These are phyloP conservation scores for Peromyscus polionotus DNA, from an alignment of 2,113 vertebrate genomes.

Conservation along the genomic window DNA sequence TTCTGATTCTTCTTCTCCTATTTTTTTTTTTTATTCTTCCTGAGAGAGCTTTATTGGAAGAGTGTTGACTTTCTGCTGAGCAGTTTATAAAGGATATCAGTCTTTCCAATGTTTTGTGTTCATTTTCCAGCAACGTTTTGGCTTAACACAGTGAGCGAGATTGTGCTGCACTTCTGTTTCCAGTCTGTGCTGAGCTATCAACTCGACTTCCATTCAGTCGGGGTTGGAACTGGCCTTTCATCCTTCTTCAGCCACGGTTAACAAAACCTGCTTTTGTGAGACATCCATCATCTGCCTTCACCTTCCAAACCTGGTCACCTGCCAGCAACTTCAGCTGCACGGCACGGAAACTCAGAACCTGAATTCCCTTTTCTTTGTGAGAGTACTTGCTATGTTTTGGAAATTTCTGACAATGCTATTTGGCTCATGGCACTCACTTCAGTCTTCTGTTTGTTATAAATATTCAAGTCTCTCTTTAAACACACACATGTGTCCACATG, in stretches of 20 bases:
- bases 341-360: neutral
- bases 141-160: neutral
- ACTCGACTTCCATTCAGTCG: neutral
- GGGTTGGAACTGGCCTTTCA: conserved; percentile 46
- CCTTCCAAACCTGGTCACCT: conserved; percentile 50
- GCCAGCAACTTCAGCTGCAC: conserved; percentile 48
- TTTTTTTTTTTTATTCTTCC: neutral
- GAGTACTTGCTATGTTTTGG: neutral
- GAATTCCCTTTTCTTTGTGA: conserved; percentile 49
- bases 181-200: neutral
- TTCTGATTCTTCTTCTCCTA: neutral
- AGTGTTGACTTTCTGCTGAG: neutral
- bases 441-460: conserved; percentile 25
- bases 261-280: conserved; percentile 59
- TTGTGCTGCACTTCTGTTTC: neutral
- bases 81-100: conserved; percentile 9
- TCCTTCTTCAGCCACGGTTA: conserved; percentile 40
- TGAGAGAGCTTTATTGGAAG: neutral
- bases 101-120: neutral
- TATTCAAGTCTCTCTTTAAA: neutral
- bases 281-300: conserved; percentile 30
- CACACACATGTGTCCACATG: neutral
- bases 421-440: neutral
- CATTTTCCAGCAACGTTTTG: conserved; percentile 19
- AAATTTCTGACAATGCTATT: conserved; percentile 23